Evolutionary conservation across 2,888 invertebrate genomes (phyloP), one percentile per base, ranked within the genome.

Genomic region (Drosophila rellima): DNA sequence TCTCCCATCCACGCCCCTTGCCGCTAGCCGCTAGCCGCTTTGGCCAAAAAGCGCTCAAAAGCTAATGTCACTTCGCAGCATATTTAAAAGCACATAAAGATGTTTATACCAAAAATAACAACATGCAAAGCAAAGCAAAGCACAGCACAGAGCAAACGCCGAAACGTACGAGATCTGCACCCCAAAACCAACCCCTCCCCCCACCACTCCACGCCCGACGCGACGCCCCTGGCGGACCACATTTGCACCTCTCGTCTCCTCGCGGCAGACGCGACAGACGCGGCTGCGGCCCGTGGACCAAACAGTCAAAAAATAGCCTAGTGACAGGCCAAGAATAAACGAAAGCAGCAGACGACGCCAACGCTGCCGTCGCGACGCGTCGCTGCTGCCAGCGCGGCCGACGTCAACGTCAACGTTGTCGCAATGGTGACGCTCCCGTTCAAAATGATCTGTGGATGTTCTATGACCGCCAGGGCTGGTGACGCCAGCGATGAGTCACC

Each of bases 11-110:
- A 18, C 20, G 11, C 48, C 31, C 50, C 31, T 13, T 11, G 20
- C 35, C 15, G 15, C 20, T 18, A 7, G 26, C 26, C 11, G 29
- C 37, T n/a, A 7, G 26, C 26, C 11, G 29, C 37, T n/a, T 26
- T 54, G 45, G 48, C 37, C 37, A 57, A 66, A 72, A 78, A 74
- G 45, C 68, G 70, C 70, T 65, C 60, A 78, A 86, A 86, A 83
- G 87, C 86, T 88, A 83, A 83, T 83, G 88, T 83, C 88, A 83
- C 80, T 83, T 84, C 79, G 84, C 89, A 89, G 85, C 84, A 85
- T 87, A 89, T 89, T 89, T 85, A 85, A 85, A 85, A 89, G 84
- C 85, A 89, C 85, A 85, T 85, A 89, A 89, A 85, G 85, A 89
- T 89, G 88, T 84, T 89, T 75, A 85, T 82, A 84, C 82, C 82